phyloP scores from a whole-genome alignment of 2,888 invertebrate species.

The Agriopis leucophaearia region DNA sequence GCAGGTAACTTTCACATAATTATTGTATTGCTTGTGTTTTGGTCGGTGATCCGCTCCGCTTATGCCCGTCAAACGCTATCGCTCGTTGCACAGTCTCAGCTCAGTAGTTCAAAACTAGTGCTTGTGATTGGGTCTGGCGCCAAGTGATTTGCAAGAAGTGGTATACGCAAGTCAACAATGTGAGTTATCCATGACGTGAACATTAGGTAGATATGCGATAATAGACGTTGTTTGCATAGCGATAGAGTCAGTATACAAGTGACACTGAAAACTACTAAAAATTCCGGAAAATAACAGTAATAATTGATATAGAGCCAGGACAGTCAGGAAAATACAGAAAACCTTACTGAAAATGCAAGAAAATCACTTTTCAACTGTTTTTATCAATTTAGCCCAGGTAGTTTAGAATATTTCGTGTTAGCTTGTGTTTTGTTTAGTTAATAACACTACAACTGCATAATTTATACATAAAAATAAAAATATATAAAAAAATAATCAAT shows the following conservation, averaged over 20 bases:
- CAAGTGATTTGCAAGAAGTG: constrained; percentile 43
- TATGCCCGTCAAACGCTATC: constrained; percentile 4
- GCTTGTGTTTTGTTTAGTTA: too few species aligned
- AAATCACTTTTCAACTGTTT: too few species aligned
- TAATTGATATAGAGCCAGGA: too few species aligned
- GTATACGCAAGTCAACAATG: constrained; percentile 41
- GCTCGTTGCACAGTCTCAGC: constrained; percentile 10
- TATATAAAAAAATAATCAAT: too few species aligned
- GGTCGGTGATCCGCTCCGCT: not conserved
- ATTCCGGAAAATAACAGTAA: constrained; percentile 3
- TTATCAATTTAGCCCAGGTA: too few species aligned
- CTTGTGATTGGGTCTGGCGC: constrained; percentile 46
- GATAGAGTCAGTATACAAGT: constrained; percentile 8
- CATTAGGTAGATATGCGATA: constrained; percentile 1
- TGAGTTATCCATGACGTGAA: constrained; percentile 31
- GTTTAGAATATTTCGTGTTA: too few species aligned
- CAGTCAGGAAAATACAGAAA: too few species aligned
- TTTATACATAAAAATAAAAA: too few species aligned
- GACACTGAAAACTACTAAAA: not conserved
- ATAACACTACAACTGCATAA: too few species aligned
- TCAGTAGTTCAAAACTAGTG: constrained; percentile 35
- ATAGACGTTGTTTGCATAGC: constrained; percentile 6
- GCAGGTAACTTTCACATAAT: too few species aligned
- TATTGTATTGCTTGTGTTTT: not conserved
- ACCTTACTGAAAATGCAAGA: too few species aligned